phyloP scores from a whole-genome alignment of 2,113 vertebrate species.

The Nicator chloris region DNA sequence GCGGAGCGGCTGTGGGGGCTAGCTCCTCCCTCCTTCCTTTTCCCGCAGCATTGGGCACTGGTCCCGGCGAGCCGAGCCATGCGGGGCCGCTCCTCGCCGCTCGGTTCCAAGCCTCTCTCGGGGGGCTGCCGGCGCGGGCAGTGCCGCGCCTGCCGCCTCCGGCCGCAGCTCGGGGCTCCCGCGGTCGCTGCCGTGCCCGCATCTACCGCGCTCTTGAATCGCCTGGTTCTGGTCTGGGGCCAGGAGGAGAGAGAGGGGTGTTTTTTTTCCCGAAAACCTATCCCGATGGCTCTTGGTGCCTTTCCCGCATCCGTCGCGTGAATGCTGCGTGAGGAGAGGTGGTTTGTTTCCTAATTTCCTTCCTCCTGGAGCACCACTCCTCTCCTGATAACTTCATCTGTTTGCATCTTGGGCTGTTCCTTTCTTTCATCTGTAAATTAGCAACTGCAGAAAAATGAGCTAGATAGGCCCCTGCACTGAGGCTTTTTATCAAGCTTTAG shows the following conservation, averaged over 20 bases:
- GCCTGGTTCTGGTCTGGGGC: rapidly evolving
- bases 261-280: rapidly evolving
- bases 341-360: not conserved
- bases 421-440: not conserved
- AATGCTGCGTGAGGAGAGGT: not conserved
- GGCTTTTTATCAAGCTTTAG: not conserved
- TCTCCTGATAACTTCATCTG: not conserved
- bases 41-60: not conserved
- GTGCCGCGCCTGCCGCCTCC: not conserved
- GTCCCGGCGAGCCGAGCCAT: not conserved
- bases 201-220: not conserved
- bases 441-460: not conserved
- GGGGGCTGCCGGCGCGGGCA: not conserved
- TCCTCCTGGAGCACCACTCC: not conserved
- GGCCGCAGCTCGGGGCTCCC: not conserved
- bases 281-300: not conserved
- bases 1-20: not conserved
- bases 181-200: not conserved
- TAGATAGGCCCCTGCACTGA: not conserved
- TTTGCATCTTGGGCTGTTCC: not conserved
- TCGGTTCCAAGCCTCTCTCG: not conserved
- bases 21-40: not conserved
- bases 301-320: not conserved
- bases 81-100: not conserved
- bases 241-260: no score